These are phyloP conservation scores for Saccopteryx leptura DNA, from an alignment of 2,113 vertebrate genomes.

Conservation along the genomic window DNA sequence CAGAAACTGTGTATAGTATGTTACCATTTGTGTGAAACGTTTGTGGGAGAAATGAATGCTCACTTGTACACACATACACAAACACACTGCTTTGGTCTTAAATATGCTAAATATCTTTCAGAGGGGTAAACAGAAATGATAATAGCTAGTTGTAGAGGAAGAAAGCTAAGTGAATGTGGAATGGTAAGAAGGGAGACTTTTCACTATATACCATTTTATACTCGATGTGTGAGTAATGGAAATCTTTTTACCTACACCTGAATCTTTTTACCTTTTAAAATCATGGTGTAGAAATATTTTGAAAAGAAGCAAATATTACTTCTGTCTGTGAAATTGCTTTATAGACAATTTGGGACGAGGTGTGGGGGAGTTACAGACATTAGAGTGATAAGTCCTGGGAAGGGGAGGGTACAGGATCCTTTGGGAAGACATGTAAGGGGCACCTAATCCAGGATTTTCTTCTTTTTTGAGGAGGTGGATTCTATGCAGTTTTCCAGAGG, in stretches of 20 bases:
- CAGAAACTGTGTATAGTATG: not conserved
- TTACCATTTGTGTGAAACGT: conserved; percentile 37
- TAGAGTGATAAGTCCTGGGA: not conserved
- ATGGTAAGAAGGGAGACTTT: not conserved
- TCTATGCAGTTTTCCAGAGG: not conserved
- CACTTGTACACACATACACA: not conserved
- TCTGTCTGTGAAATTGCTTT: not conserved
- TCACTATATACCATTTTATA: not conserved
- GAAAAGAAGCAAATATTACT: not conserved
- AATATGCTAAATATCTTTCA: conserved; percentile 41
- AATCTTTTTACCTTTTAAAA: conserved; percentile 17
- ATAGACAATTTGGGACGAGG: not conserved
- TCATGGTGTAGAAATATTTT: conserved; percentile 8
- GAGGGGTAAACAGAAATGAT: conserved; percentile 16
- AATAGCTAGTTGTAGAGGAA: conserved; percentile 17
- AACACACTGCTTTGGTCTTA: not conserved
- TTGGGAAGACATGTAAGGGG: not conserved
- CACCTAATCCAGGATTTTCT: not conserved
- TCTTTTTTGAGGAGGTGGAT: not conserved
- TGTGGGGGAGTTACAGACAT: not conserved
- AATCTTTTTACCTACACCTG: not conserved
- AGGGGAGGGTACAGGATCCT: not conserved
- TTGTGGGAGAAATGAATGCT: not conserved
- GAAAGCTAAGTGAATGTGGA: not conserved
- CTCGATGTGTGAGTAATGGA: not conserved